These are phyloP conservation scores for Acrocephalus scirpaceus DNA, from an alignment of 2,797 vertebrate species.

Conservation along the genomic window DNA sequence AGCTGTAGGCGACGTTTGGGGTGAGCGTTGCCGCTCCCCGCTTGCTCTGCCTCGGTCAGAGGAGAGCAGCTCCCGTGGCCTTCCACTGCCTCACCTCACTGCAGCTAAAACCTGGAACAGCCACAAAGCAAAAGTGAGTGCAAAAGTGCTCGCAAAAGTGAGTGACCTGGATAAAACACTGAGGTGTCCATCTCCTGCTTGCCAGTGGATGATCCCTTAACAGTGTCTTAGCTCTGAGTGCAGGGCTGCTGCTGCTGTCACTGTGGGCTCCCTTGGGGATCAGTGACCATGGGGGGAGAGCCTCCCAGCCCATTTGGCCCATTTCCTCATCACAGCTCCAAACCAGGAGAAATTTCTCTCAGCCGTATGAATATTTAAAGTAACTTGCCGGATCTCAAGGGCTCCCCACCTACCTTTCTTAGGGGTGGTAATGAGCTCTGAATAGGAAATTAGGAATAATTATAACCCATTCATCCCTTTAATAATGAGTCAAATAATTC, in stretches of 20 bases:
- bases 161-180: not conserved
- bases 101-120: not conserved
- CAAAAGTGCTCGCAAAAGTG: too few relatives aligned
- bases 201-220: too few relatives aligned
- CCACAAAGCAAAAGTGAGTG: not conserved
- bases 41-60: fast-evolving
- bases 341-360: not conserved
- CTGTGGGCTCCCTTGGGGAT: fast-evolving
- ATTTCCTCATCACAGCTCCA: not conserved
- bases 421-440: conserved; percentile 16
- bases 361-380: conserved; percentile 52
- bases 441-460: conserved; percentile 52
- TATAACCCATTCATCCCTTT: conserved; percentile 1
- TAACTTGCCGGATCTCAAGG: not conserved
- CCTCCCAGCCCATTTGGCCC: fast-evolving
- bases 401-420: not conserved
- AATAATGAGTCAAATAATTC: not conserved
- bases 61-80: not conserved
- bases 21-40: not conserved
- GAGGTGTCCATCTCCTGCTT: not conserved
- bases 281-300: fast-evolving
- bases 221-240: fast-evolving
- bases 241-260: not conserved
- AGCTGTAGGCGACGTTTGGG: not conserved
- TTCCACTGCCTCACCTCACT: not conserved